Evolutionary conservation across 1,140 invertebrate genomes (phyloP).

Genomic region (Telenomus remus): DNA sequence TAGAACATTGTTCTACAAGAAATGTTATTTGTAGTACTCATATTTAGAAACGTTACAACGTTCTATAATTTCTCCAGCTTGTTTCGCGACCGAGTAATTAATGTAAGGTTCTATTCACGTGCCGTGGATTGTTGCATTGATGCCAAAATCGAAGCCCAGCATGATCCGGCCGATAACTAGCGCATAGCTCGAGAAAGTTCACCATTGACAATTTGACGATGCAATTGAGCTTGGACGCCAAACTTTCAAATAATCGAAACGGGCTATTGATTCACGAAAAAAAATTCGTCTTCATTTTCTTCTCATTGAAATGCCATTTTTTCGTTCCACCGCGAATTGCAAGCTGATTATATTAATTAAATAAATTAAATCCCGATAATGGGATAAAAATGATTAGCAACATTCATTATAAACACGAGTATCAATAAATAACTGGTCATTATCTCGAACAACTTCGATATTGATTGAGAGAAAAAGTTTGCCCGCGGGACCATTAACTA

Average conservation of each 20-base stretch:
- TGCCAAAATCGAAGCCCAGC: constrained; percentile 5
- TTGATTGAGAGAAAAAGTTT: too few species aligned
- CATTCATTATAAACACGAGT: too few species aligned
- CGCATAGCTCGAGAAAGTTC: constrained; percentile 12
- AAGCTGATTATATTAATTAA: too few species aligned
- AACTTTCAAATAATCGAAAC: neutral
- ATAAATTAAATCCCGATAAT: too few species aligned
- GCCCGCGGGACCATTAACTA: neutral
- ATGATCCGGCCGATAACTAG: neutral
- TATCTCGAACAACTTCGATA: too few species aligned
- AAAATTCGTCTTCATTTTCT: neutral
- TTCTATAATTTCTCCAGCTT: constrained; percentile 5
- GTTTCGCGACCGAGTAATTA: constrained; percentile 5
- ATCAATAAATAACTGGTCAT: too few species aligned
- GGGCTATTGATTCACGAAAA: neutral
- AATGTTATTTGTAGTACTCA: neutral
- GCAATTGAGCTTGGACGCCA: constrained; percentile 2
- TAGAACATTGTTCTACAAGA: too few species aligned
- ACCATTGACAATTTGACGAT: constrained; percentile 10
- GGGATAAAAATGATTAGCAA: too few species aligned
- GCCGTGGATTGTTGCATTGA: constrained; percentile 3
- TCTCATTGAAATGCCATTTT: too few species aligned
- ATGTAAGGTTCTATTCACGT: constrained; percentile 3
- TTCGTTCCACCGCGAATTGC: too few species aligned
- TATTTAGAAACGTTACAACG: neutral